Conservation (phyloP, 2,888 invertebrate genomes). For the Heliconius sara region DNA sequence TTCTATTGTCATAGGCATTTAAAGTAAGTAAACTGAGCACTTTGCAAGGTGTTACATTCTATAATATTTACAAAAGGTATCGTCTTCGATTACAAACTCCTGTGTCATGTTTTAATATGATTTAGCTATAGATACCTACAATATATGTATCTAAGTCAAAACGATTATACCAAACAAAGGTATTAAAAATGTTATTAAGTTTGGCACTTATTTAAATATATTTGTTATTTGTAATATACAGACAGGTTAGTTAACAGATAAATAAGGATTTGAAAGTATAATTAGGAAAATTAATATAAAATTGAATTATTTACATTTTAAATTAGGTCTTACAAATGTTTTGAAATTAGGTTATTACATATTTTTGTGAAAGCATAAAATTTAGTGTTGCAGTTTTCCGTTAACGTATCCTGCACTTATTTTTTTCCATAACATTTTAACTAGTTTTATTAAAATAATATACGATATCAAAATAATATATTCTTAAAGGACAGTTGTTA, state of each 20-base stretch:
- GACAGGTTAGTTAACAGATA: not conserved
- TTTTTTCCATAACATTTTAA: not conserved
- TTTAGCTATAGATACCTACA: not conserved
- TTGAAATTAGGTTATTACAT: not conserved
- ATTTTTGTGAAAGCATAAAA: not conserved
- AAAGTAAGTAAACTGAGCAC: conserved; percentile 1
- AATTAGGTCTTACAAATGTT: not conserved
- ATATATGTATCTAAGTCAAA: too few species aligned
- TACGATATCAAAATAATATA: not conserved
- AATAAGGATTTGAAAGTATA: not conserved
- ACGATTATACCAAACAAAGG: too few species aligned
- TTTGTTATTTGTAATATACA: not conserved
- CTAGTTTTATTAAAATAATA: not conserved
- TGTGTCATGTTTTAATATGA: conserved; percentile 15
- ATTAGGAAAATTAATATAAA: not conserved
- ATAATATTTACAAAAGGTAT: conserved; percentile 36
- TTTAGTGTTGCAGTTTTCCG: not conserved
- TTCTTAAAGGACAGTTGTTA: not conserved
- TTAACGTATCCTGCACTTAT: not conserved
- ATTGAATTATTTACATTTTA: not conserved
- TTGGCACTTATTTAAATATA: conserved; percentile 14
- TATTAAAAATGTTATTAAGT: not conserved
- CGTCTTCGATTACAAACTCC: conserved; percentile 28
- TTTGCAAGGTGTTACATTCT: conserved; percentile 26
- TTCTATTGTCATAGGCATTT: not conserved